Evolutionary conservation across 2,797 vertebrate genomes (phyloP).

Genomic region (Betta splendens): DNA sequence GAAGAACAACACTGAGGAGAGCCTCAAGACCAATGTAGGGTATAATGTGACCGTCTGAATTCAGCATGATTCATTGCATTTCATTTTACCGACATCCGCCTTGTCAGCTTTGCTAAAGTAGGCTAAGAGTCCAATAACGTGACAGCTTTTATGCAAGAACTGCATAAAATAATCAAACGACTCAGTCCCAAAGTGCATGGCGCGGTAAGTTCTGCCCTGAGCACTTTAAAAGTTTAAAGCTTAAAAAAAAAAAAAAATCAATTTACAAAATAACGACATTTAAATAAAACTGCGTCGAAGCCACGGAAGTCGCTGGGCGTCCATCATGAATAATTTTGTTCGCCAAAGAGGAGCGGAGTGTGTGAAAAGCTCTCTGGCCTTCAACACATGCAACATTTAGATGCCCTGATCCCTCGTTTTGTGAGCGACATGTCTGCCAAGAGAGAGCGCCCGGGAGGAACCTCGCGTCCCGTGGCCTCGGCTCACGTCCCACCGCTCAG

Average conservation of each 20-base stretch:
- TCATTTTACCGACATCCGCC: conserved; percentile 9
- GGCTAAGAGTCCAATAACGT: no score
- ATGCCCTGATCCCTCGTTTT: conserved; percentile 19
- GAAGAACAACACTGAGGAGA: no score
- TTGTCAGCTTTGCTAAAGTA: conserved; percentile 21
- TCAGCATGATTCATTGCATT: conserved; percentile 23
- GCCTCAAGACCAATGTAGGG: no score
- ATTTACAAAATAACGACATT: conserved; percentile 13
- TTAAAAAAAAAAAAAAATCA: not conserved
- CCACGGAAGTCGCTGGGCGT: conserved; percentile 5
- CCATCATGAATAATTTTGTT: conserved; percentile 52
- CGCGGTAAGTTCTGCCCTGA: not conserved
- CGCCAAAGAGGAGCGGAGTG: not conserved
- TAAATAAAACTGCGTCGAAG: conserved; percentile 19
- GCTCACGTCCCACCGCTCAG: conserved; percentile 22
- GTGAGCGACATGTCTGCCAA: conserved; percentile 13
- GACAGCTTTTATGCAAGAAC: conserved; percentile 6
- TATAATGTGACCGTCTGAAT: conserved; percentile 27
- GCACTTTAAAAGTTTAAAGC: conserved; percentile 10
- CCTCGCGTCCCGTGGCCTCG: conserved; percentile 32
- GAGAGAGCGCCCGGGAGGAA: conserved; percentile 11
- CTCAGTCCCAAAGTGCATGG: not conserved
- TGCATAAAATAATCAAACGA: not conserved
- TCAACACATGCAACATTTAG: conserved; percentile 40
- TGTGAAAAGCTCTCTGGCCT: conserved; percentile 27